These are phyloP conservation scores for Barbus barbus DNA, from an alignment of 2,113 vertebrate species.

Conservation along the genomic window DNA sequence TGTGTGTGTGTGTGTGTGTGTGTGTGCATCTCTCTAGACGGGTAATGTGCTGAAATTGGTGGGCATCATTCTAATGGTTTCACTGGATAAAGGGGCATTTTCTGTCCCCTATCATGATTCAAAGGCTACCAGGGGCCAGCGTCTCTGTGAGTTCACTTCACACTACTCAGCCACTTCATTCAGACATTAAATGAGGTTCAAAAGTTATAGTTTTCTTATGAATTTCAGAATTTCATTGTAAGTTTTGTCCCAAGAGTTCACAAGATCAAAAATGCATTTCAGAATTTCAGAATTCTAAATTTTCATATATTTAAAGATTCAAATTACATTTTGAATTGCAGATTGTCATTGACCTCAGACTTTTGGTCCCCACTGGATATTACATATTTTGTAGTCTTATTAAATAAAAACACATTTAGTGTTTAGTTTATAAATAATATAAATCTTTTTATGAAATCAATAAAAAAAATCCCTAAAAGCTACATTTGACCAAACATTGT, in stretches of 20 bases:
- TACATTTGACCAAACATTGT: neutral
- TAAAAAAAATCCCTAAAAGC: neutral
- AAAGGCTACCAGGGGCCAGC: slow-evolving; percentile 22
- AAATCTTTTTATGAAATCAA: neutral
- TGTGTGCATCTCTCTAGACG: slow-evolving; percentile 44
- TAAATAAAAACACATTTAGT: neutral
- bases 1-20: slow-evolving; percentile 27
- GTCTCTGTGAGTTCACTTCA: slow-evolving; percentile 54
- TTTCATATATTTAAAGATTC: neutral
- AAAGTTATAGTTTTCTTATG: neutral
- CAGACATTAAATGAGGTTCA: neutral
- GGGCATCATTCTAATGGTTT: neutral
- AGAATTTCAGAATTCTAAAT: no score
- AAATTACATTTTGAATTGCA: neutral
- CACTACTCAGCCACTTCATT: no score
- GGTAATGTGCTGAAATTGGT: slow-evolving; percentile 46
- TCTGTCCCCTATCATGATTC: neutral
- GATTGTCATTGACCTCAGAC: neutral
- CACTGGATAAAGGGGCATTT: slow-evolving; percentile 33
- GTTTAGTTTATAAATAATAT: neutral
- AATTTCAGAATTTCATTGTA: neutral
- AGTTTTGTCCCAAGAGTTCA: neutral
- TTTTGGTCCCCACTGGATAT: neutral
- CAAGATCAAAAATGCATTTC: neutral
- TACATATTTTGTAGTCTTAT: no score